Base-by-base conservation (phyloP, 2,797 vertebrate species). In the Pelobates cultripes region DNA sequence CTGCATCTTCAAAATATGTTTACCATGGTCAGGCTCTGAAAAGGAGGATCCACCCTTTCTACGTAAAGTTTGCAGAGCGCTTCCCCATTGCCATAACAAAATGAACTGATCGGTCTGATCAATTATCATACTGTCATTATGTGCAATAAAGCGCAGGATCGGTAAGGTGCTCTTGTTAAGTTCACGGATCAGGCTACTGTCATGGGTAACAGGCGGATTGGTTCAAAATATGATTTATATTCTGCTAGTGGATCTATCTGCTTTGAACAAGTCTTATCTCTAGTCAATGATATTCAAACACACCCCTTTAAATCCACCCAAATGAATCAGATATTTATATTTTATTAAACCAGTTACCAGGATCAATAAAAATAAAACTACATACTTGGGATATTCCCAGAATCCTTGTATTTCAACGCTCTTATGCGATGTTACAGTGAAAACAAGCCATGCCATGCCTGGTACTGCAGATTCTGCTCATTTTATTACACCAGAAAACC, bases 31-130 rank as follows among this genome's bases (percentile, higher is more conserved):
- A 79, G 64, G 17, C 55, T 61, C 17, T 42, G 7, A 83, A 61
- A 75, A 4, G 42, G 9, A 43, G 77, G 68, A 80, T 67, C 73
- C 77, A 80, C 73, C 82, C 82, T 76, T 71, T 67, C 7, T 76
- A 76, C 6, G 67, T 72, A 80, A 79, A 79, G 77, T 84, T 84
- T 84, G 72, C 47, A 17, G 14, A 6, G 12, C 61, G 53, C 12
- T 70, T 51, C 40, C 14, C 7, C 2, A 10, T 71, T 71, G 60
- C 44, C 61, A 41, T 57, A 40, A 15, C 41, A 2, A 66, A 74
- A 72, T 43, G 70, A 71, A 75, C 5, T 44, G 45, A 45, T 51
- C 9, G 45, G 12, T 44, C 13, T 40, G 44, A 28, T 64, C 61
- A 40, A 64, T 64, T 5, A 40, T 40, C n/a, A 64, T 64, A 28